Percentiles rank a stretch among this genome's conserved stretches.
Conservation (phyloP, 2,113 vertebrate genomes). For the Carassius auratus region DNA sequence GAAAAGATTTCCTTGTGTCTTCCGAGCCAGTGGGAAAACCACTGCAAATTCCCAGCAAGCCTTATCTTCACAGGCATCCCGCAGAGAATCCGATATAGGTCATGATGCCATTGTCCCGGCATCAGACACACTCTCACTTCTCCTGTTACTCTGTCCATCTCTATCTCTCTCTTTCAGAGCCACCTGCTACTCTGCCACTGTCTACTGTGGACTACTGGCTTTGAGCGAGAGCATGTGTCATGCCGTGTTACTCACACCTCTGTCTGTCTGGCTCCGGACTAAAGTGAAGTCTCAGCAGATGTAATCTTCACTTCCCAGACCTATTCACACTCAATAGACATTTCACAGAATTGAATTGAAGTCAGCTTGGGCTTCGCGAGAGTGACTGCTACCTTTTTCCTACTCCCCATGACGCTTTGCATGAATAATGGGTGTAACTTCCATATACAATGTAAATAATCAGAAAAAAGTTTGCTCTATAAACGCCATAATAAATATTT, state of each 20-base stretch:
- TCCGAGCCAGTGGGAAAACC: slow-evolving; percentile 5
- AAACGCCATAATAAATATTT: too few species aligned
- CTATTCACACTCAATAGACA: slow-evolving; percentile 7
- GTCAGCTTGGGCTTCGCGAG: slow-evolving; percentile 2
- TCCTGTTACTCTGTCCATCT: slow-evolving; percentile 31
- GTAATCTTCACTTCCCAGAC: slow-evolving; percentile 28
- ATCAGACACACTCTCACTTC: slow-evolving; percentile 28
- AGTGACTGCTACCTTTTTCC: not conserved
- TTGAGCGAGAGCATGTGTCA: not conserved
- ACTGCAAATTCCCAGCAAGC: not conserved
- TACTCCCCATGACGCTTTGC: too few species aligned
- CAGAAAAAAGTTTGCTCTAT: too few species aligned
- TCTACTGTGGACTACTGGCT: slow-evolving; percentile 6
- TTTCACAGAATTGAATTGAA: slow-evolving; percentile 23
- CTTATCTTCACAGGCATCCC: not conserved
- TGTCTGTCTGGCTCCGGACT: slow-evolving; percentile 25
- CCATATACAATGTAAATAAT: too few species aligned
- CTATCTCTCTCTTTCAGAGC: not conserved
- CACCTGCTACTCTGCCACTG: not conserved
- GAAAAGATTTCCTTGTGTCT: slow-evolving; percentile 27
- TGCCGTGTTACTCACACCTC: slow-evolving; percentile 36
- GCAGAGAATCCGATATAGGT: slow-evolving; percentile 23
- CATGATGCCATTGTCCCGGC: not conserved
- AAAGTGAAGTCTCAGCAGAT: slow-evolving; percentile 19
- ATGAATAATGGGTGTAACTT: too few species aligned